Conservation (phyloP, 2,888 invertebrate species). For the Galerucella calmariensis region DNA sequence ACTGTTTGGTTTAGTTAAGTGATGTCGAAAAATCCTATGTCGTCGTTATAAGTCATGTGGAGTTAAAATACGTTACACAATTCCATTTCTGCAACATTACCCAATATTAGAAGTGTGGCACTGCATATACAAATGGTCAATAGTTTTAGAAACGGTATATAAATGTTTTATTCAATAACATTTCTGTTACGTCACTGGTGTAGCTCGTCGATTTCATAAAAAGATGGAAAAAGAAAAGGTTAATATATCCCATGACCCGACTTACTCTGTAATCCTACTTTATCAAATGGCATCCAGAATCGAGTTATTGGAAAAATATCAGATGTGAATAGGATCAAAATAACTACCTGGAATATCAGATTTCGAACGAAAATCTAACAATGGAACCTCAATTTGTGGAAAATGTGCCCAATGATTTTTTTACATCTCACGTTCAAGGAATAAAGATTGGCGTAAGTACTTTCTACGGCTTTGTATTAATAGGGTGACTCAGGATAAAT, state of each 20-base stretch:
- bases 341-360: slow-evolving; percentile 1
- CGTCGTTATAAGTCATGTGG: too few species aligned
- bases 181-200: background rate
- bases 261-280: background rate
- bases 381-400: background rate
- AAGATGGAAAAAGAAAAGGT: background rate
- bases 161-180: background rate
- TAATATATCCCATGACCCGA: slow-evolving; percentile 5
- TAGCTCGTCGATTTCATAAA: background rate
- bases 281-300: slow-evolving; percentile 3
- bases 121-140: too few species aligned
- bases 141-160: background rate
- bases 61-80: too few species aligned
- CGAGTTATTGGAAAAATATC: slow-evolving; percentile 10
- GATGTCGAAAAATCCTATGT: too few species aligned
- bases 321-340: slow-evolving; percentile 4
- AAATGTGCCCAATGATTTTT: background rate
- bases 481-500: too few species aligned
- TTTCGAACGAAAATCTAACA: background rate
- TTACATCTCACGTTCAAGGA: background rate
- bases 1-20: too few species aligned
- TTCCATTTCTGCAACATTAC: too few species aligned
- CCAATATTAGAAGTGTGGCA: too few species aligned
- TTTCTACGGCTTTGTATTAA: too few species aligned
- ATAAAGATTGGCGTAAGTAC: background rate